A percentile compares a stretch with the other conserved stretches of the same genome.
Conservation (phyloP, 2,888 invertebrate genomes). For the Neoitamus cyanurus region DNA sequence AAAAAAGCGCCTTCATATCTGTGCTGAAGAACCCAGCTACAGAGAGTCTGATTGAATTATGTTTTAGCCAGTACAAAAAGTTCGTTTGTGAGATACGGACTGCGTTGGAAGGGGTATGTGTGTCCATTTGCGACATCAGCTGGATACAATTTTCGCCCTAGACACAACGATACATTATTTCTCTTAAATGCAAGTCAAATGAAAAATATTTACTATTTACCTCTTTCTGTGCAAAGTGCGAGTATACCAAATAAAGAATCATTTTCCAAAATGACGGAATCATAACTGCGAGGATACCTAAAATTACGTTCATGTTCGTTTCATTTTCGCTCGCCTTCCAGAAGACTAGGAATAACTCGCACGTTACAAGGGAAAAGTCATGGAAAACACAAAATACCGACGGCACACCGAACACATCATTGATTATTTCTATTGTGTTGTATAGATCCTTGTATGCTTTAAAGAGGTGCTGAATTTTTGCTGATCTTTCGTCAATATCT, state of each 20-base stretch:
- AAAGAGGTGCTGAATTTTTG: not conserved
- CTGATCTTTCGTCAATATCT: not conserved
- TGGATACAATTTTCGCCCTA: not conserved
- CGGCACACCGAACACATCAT: not conserved
- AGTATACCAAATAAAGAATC: not conserved
- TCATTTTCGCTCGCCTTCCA: not conserved
- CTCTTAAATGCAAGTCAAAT: not conserved
- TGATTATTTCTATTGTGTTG: not conserved
- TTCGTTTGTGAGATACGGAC: not conserved
- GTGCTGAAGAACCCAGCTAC: not conserved
- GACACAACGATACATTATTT: not conserved
- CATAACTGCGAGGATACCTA: not conserved
- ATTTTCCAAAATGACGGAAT: not conserved
- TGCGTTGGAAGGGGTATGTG: not conserved
- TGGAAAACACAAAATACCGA: not conserved
- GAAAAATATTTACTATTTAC: not conserved
- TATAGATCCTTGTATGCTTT: not conserved
- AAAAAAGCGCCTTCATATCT: not conserved
- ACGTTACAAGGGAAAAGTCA: not conserved
- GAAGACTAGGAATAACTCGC: not conserved
- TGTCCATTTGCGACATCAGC: not conserved
- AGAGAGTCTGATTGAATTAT: slow-evolving; percentile 7
- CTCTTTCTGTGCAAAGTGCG: not conserved
- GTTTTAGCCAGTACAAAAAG: not conserved
- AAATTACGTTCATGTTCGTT: not conserved